Evolutionary conservation across 2,888 invertebrate species (phyloP).

Genomic region (Epinotia brunnichana): DNA sequence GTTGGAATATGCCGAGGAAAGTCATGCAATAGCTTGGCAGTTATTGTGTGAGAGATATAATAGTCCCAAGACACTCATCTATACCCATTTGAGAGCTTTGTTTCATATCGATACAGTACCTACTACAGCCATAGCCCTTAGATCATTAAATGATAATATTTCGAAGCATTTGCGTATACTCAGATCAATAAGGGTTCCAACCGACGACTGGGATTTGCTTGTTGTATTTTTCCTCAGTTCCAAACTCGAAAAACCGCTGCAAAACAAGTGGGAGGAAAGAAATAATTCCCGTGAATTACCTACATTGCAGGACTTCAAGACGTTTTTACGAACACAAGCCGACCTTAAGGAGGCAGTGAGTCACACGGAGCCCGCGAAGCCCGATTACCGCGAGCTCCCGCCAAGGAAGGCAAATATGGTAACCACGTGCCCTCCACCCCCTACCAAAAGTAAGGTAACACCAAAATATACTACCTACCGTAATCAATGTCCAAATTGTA

Average conservation of each 20-base stretch:
- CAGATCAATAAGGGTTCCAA: constrained; percentile 10
- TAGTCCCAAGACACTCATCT: constrained; percentile 37
- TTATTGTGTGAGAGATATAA: constrained; percentile 43
- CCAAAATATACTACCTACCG: constrained; percentile 8
- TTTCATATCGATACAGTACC: constrained; percentile 8
- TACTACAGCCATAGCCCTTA: not conserved
- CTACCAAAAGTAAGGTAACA: constrained; percentile 18
- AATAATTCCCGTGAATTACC: constrained; percentile 33
- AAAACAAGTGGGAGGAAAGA: constrained; percentile 37
- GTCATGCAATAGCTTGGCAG: constrained; percentile 43
- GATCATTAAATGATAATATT: constrained; percentile 4
- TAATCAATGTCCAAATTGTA: constrained; percentile 34
- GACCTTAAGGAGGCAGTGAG: constrained; percentile 26
- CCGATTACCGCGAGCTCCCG: constrained; percentile 17
- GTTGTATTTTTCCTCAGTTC: constrained; percentile 37
- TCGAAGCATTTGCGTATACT: constrained; percentile 23
- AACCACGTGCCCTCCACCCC: constrained; percentile 18
- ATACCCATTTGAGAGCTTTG: constrained; percentile 40
- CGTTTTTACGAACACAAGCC: constrained; percentile 11
- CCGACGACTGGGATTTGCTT: constrained; percentile 37
- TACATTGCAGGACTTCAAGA: constrained; percentile 45
- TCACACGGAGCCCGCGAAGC: constrained; percentile 13
- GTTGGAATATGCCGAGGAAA: no score
- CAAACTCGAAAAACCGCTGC: constrained; percentile 34
- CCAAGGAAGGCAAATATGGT: constrained; percentile 22